Base-by-base conservation (phyloP, 2,797 vertebrate genomes). In the Cossypha caffra region DNA sequence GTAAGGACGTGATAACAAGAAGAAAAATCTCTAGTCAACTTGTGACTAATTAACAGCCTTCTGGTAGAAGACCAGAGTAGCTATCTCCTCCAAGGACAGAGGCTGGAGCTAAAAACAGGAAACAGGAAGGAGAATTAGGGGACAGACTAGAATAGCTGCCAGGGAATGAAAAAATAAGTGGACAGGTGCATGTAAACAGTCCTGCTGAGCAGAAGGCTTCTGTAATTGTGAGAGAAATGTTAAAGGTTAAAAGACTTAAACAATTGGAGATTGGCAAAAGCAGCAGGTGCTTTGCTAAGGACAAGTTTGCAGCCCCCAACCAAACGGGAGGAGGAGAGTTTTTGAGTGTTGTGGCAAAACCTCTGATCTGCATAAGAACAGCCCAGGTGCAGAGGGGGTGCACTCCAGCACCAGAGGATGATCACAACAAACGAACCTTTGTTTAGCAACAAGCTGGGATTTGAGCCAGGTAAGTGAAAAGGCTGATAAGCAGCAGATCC, bases 41-140 rank as follows among this genome's bases (percentile, higher is more conserved):
- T 74, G 31, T 83, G 45, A 86, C 14, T 71, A 77, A 47, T 59
- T 81, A 86, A 77, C 37, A 59, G 25, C 26, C 28, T 80, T 83
- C 23, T 71, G 18, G 23, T 45, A 38, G 63, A 93, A 91, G 25
- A 71, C 29, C 33, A 48, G n/a, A 71, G 50, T 45, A 86, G 33
- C 11, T 68, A 11, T 21, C 4, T 64, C 25, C 48, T 80, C n/a
- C 28, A 73, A 76, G 33, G 31, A 47, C 48, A 84, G 69, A 64
- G 25, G 35, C 71, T 82, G 35, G 16, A 81, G 18, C 21, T 64
- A 48, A 69, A 52, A 87, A 55, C 15, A 74, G 16, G 42, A 73
- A 50, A 33, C 16, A 90, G 61, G 57, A 74, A 92, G 45, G 35
- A 87, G 13, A 92, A 86, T 38, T 83, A 80, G 59, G 21, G 61